Percentiles rank a stretch among this genome's conserved stretches.
Evolutionary conservation across 2,888 invertebrate species (phyloP).

Genomic region (Parochlus steinenii): DNA sequence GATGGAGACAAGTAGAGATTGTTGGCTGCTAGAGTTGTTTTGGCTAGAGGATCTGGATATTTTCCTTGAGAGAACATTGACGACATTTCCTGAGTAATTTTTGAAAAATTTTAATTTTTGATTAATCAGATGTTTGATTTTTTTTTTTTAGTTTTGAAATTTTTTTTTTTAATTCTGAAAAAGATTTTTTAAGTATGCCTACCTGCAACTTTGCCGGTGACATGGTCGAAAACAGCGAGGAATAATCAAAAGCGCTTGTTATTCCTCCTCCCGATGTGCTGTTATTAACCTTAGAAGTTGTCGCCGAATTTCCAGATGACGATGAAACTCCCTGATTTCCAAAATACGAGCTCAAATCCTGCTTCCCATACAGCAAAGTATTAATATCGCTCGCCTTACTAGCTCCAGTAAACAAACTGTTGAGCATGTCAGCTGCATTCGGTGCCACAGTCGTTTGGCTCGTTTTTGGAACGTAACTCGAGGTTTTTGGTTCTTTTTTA

Average conservation of each 20-base stretch:
- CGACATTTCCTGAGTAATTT: conserved; percentile 34
- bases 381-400: too few relatives aligned
- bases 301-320: conserved; percentile 14
- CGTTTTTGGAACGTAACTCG: background rate
- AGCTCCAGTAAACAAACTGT: conserved; percentile 9
- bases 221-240: conserved; percentile 11
- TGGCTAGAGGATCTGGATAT: conserved; percentile 50
- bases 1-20: conserved; percentile 65
- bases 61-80: conserved; percentile 31
- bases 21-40: conserved; percentile 55
- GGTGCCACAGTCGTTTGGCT: conserved; percentile 9
- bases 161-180: too few relatives aligned
- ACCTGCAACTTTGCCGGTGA: conserved; percentile 11
- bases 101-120: conserved; percentile 33
- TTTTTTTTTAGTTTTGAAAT: too few relatives aligned
- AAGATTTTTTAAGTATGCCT: too few relatives aligned
- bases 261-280: conserved; percentile 7
- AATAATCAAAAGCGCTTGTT: conserved; percentile 8
- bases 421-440: conserved; percentile 12
- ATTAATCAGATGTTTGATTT: too few relatives aligned
- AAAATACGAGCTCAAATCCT: conserved; percentile 12
- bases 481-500: conserved; percentile 2
- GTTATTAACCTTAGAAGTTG: conserved; percentile 14
- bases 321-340: conserved; percentile 16
- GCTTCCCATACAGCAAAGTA: too few relatives aligned